Conservation (phyloP, 2,797 vertebrate genomes). For the Sus cebifrons region DNA sequence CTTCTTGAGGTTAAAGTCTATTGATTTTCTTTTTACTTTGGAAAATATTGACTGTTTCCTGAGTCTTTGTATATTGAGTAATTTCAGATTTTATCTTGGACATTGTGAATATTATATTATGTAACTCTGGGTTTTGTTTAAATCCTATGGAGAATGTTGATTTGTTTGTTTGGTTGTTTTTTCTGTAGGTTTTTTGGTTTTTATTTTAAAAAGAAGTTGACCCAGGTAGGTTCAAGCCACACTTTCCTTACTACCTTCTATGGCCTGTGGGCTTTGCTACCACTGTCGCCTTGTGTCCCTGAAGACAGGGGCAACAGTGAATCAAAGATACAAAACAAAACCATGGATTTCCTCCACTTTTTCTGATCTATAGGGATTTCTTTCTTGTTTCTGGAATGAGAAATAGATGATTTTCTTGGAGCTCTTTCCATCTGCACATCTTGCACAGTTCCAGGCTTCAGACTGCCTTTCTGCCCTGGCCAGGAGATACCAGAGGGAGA, state of each 20-base stretch:
- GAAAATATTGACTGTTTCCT: too few relatives aligned
- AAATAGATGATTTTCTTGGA: neutral
- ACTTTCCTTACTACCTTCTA: neutral
- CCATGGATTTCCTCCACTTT: neutral
- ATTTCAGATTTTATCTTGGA: neutral
- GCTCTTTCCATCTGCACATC: neutral
- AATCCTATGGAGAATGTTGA: neutral
- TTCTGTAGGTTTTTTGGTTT: neutral
- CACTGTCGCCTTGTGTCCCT: neutral
- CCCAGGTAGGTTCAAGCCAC: neutral
- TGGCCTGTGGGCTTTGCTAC: neutral
- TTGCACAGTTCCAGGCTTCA: neutral
- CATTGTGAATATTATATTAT: neutral
- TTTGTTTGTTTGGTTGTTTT: neutral
- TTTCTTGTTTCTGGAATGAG: neutral
- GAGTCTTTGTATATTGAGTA: too few relatives aligned
- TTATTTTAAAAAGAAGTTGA: neutral
- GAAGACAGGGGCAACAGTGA: neutral
- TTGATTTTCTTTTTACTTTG: too few relatives aligned
- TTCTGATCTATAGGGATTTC: neutral
- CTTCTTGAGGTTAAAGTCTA: too few relatives aligned
- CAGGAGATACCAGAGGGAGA: neutral
- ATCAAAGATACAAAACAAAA: neutral
- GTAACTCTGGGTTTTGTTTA: neutral
- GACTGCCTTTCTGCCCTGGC: neutral